Base-by-base conservation (phyloP, 2,113 vertebrate species). In the Scomber colias region DNA sequence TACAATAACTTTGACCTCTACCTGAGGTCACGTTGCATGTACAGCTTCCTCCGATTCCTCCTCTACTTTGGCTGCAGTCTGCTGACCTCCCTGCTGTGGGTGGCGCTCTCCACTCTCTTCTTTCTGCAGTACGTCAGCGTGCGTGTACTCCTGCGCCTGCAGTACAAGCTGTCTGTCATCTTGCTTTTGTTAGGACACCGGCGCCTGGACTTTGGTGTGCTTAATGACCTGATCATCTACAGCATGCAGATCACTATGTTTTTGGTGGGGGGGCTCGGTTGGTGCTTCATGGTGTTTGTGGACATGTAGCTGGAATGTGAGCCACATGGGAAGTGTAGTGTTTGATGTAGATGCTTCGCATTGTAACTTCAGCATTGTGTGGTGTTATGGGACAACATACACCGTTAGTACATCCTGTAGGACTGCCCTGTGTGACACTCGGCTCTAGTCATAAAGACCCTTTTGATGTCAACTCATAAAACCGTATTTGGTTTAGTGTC, bases 211-310 rank as follows among this genome's bases (percentile, higher is more conserved):
- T 98, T 99, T 85, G 96, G 96, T 77, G 93, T 96, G 66, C 76
- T 99, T 19, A 99, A 98, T 78, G 96, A 99, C 92, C 95, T 99
- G 90, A 96, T 98, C 92, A 96, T 99, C 91, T 97, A 97, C 54
- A 97, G 96, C 75, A 97, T 98, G 87, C 97, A 98, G 51, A 97
- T 99, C 75, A 99, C 97, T 84, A 96, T 99, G 97, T 97, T 98
- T 90, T 95, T 99, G 83, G 97, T 99, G 30, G 98, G 97, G 6
- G 98, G 98, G 10, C 95, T 99, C 65, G 97, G 98, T 49, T 99
- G 97, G 97, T 99, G 98, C 91, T 98, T 99, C 92, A 98, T 99
- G 98, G 97, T 99, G 31, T 99, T 99, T 83, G 97, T 99, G 91
- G 98, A 99, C 92, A 98, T 99, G 98, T 99, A 94, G 82, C 82